Evolutionary conservation across 2,113 vertebrate species (phyloP).

Genomic region (Acanthochromis polyacanthus): DNA sequence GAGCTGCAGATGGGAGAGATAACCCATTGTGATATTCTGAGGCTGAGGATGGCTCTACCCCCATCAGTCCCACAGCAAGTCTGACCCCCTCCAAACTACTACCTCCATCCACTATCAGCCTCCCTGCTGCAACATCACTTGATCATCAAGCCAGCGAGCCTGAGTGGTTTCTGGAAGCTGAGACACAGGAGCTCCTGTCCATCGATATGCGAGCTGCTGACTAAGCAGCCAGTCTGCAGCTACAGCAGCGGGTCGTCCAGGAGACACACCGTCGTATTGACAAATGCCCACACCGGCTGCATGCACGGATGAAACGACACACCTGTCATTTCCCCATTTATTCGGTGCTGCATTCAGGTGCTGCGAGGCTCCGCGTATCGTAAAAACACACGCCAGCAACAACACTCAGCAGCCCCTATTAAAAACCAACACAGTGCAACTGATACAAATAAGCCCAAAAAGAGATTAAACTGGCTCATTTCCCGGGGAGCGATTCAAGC

Average conservation of each 20-base stretch:
- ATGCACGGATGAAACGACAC: slow-evolving; percentile 41
- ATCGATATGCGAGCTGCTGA: slow-evolving; percentile 71
- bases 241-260: slow-evolving; percentile 46
- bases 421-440: slow-evolving; percentile 50
- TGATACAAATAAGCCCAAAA: slow-evolving; percentile 22
- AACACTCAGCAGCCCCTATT: slow-evolving; percentile 41
- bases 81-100: slow-evolving; percentile 28
- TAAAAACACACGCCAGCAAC: slow-evolving; percentile 37
- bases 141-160: slow-evolving; percentile 41
- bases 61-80: slow-evolving; percentile 35
- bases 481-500: not conserved
- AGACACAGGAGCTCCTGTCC: slow-evolving; percentile 46
- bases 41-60: slow-evolving; percentile 6
- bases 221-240: slow-evolving; percentile 71
- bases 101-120: slow-evolving; percentile 31
- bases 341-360: slow-evolving; percentile 37
- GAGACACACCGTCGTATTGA: slow-evolving; percentile 28
- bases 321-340: slow-evolving; percentile 49
- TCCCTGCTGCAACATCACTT: slow-evolving; percentile 43
- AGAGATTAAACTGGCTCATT: not conserved
- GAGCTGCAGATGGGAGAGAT: slow-evolving; percentile 34
- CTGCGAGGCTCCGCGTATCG: slow-evolving; percentile 22
- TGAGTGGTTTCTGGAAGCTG: slow-evolving; percentile 48
- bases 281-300: slow-evolving; percentile 12
- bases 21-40: slow-evolving; percentile 18